Percentiles rank a stretch among this genome's conserved stretches.
phyloP scores from a whole-genome alignment of 2,888 invertebrate species.

The Campopleginae sp. region DNA sequence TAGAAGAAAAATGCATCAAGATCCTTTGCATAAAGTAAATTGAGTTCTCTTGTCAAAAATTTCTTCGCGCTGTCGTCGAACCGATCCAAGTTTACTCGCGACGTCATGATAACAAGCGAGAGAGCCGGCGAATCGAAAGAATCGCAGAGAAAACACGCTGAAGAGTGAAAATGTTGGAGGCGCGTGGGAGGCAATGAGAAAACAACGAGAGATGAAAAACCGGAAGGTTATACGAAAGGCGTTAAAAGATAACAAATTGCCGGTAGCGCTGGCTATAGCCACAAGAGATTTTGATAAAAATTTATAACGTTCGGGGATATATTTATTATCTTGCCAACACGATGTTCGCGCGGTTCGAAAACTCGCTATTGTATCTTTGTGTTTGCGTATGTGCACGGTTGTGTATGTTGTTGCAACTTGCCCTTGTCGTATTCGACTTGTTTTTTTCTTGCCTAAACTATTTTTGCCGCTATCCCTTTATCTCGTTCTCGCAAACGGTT shows the following conservation, averaged over 20 bases:
- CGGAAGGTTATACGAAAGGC: constrained; percentile 20
- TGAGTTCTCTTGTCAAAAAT: not conserved
- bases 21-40: not conserved
- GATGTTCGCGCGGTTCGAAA: constrained; percentile 48
- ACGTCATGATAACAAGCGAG: constrained; percentile 9
- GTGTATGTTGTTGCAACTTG: constrained; percentile 25
- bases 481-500: constrained; percentile 61
- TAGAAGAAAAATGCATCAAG: not conserved
- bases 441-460: constrained; percentile 54
- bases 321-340: constrained; percentile 63
- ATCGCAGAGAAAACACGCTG: not conserved
- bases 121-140: not conserved
- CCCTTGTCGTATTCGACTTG: constrained; percentile 23
- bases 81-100: not conserved
- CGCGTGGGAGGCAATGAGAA: not conserved
- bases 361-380: constrained; percentile 22
- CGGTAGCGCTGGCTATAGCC: constrained; percentile 25
- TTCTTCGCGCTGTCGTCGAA: not conserved
- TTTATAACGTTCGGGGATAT: constrained; percentile 63
- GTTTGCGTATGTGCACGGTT: constrained; percentile 8
- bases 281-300: constrained; percentile 63
- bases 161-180: not conserved
- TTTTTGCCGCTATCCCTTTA: constrained; percentile 57
- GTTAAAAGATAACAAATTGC: constrained; percentile 56
- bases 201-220: constrained; percentile 12